phyloP scores from a whole-genome alignment of 2,888 invertebrate species.

The Bursaphelenchus okinawaensis region DNA sequence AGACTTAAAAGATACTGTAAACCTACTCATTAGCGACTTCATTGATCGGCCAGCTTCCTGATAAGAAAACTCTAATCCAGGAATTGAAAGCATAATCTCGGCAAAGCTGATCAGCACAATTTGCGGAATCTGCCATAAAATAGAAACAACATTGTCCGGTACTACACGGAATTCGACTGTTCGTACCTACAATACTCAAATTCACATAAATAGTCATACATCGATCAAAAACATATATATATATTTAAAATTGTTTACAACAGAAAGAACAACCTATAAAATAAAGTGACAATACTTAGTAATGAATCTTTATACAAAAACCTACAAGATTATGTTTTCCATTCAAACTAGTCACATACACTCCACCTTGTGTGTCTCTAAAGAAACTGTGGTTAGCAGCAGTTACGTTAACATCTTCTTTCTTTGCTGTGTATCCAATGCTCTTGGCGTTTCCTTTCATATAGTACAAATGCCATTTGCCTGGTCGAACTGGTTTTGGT shows the following conservation, averaged over 20 bases:
- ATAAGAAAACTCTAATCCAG: conserved; percentile 64
- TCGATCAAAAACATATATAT: neutral
- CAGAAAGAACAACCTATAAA: no score
- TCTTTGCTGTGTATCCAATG: conserved; percentile 22
- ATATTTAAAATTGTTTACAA: no score
- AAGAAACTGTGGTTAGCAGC: conserved; percentile 2
- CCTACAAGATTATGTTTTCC: conserved; percentile 12
- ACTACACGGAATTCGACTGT: conserved; percentile 15
- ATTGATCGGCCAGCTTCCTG: conserved; percentile 65
- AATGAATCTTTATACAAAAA: no score
- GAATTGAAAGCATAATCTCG: conserved; percentile 61
- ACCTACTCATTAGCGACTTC: neutral
- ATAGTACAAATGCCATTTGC: conserved; percentile 43
- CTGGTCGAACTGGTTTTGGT: conserved; percentile 47
- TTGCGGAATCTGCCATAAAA: conserved; percentile 57
- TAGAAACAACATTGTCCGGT: conserved; percentile 29
- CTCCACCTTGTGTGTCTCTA: conserved; percentile 44
- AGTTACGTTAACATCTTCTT: conserved; percentile 16
- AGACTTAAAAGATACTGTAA: neutral
- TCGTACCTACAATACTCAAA: neutral
- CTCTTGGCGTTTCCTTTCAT: conserved; percentile 34
- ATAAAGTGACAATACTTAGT: no score
- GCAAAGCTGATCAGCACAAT: conserved; percentile 60
- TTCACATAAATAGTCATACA: neutral
- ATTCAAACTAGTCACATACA: conserved; percentile 30